These are phyloP conservation scores for Drosophila melanogaster DNA, from an alignment of 1,140 invertebrate genomes.

Conservation along the genomic window DNA sequence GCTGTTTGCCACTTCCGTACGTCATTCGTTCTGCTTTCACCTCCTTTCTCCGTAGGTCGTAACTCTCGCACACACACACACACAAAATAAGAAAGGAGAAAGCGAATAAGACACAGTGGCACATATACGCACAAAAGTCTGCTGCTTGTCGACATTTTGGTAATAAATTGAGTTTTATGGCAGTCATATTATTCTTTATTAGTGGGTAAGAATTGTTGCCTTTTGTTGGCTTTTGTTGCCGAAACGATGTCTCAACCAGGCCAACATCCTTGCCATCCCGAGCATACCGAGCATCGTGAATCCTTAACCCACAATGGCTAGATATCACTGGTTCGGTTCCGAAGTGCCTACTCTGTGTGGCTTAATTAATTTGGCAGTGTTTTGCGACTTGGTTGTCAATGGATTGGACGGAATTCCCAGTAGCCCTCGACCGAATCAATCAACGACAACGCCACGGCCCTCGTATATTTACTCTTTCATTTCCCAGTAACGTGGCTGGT, in stretches of 20 bases:
- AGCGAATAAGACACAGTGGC: constrained; percentile 17
- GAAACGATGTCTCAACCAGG: constrained; percentile 34
- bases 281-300: not conserved
- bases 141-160: constrained; percentile 79
- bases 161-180: constrained; percentile 83
- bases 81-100: constrained; percentile 33
- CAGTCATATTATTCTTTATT: constrained; percentile 83
- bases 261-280: not conserved
- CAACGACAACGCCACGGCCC: constrained; percentile 37
- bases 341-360: constrained; percentile 39
- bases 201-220: constrained; percentile 81
- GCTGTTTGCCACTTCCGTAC: constrained; percentile 61
- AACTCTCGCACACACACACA: constrained; percentile 45
- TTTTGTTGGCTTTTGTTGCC: constrained; percentile 76
- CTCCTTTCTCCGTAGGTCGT: constrained; percentile 40
- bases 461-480: not conserved
- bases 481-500: constrained; percentile 1
- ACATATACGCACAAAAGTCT: constrained; percentile 42
- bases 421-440: constrained; percentile 55
- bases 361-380: constrained; percentile 68
- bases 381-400: constrained; percentile 30
- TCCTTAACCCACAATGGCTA: not conserved
- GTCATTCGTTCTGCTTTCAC: constrained; percentile 38
- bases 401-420: constrained; percentile 1
- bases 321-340: constrained; percentile 14